These are phyloP conservation scores for Lottia scabra DNA, from an alignment of 2,888 invertebrate genomes.

Conservation along the genomic window DNA sequence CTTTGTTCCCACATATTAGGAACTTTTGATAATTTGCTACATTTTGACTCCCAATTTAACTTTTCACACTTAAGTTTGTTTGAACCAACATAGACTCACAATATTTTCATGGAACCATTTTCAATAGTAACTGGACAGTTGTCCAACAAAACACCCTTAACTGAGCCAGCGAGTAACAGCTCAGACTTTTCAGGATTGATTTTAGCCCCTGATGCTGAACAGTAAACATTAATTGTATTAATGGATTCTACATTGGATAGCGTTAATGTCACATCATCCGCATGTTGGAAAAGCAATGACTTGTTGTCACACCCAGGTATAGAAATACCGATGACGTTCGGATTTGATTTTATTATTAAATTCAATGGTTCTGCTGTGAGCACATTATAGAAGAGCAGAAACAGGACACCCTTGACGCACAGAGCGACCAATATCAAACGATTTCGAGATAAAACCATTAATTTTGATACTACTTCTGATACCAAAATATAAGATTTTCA, in stretches of 20 bases:
- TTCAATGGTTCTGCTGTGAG: not conserved
- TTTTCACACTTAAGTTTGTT: not conserved
- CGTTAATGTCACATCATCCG: not conserved
- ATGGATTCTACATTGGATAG: not conserved
- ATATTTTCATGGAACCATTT: not conserved
- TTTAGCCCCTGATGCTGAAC: not conserved
- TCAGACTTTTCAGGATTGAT: not conserved
- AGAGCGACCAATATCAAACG: not conserved
- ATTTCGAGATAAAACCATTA: slow-evolving; percentile 30
- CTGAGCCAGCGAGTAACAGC: not conserved
- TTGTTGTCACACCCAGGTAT: not conserved
- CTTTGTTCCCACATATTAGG: not conserved
- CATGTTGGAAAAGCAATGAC: not conserved
- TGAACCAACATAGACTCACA: not conserved
- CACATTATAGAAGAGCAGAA: not conserved
- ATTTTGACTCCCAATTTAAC: not conserved
- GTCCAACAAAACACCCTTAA: not conserved
- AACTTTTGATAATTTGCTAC: not conserved
- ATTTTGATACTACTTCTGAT: slow-evolving; percentile 34
- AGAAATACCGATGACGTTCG: not conserved
- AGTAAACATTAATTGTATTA: not conserved
- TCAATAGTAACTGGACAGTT: not conserved
- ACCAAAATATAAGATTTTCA: slow-evolving; percentile 35
- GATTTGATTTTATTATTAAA: not conserved
- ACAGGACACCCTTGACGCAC: not conserved